phyloP scores from a whole-genome alignment of 1,140 invertebrate species.

The Drosophila suzukii region DNA sequence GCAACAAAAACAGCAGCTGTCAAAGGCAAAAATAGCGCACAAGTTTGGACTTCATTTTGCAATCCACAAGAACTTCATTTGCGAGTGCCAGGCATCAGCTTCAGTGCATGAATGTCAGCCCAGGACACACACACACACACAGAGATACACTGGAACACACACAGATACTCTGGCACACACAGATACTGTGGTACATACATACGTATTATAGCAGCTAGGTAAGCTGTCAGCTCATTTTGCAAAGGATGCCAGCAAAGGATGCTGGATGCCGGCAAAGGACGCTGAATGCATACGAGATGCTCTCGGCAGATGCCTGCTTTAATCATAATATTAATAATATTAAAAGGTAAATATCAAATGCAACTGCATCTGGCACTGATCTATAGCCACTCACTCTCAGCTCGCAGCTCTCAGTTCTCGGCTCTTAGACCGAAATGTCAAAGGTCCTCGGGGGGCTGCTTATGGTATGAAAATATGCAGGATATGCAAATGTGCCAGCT shows the following conservation, averaged over 20 bases:
- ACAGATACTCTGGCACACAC: not conserved
- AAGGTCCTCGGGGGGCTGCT: slow-evolving; percentile 15
- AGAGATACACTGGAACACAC: not conserved
- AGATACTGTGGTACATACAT: not conserved
- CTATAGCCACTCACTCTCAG: slow-evolving; percentile 50
- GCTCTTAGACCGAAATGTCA: slow-evolving; percentile 10
- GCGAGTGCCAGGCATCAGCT: slow-evolving; percentile 47
- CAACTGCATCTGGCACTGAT: slow-evolving; percentile 76
- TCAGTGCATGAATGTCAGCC: slow-evolving; percentile 55
- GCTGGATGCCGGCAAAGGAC: slow-evolving; percentile 8
- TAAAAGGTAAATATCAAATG: slow-evolving; percentile 80
- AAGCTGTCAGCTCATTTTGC: slow-evolving; percentile 64
- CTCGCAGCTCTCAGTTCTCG: too few species aligned
- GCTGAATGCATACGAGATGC: slow-evolving; percentile 58
- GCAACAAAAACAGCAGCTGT: slow-evolving; percentile 42
- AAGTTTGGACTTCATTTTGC: slow-evolving; percentile 74
- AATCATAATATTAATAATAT: slow-evolving; percentile 79
- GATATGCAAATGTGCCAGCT: slow-evolving; percentile 27
- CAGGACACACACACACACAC: slow-evolving; percentile 9
- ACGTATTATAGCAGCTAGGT: slow-evolving; percentile 3
- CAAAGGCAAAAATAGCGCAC: slow-evolving; percentile 70
- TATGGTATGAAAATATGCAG: slow-evolving; percentile 3
- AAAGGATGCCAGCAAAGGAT: slow-evolving; percentile 36
- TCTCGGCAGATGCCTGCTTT: slow-evolving; percentile 56
- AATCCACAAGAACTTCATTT: slow-evolving; percentile 78